Evolutionary conservation across 2,888 invertebrate genomes (phyloP).

Genomic region (Sussaba pulchella): DNA sequence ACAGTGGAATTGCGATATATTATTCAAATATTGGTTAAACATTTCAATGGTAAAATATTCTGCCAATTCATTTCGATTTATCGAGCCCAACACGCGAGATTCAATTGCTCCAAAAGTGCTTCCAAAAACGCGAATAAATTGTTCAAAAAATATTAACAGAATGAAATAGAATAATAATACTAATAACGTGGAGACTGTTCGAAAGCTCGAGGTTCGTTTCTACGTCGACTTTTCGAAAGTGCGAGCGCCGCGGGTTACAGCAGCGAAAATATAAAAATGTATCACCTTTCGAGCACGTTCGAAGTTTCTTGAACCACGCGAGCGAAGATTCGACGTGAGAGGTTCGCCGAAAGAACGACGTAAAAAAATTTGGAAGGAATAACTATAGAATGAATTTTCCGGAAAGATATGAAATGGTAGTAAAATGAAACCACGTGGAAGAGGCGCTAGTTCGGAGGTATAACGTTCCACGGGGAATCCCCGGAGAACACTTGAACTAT

Average conservation of each 20-base stretch:
- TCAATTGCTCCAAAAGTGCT: neutral
- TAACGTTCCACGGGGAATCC: conserved; percentile 27
- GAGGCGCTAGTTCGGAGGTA: conserved; percentile 22
- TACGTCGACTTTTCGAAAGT: no score
- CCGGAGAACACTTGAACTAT: conserved; percentile 45
- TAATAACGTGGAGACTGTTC: no score
- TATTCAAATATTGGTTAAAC: neutral
- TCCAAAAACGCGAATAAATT: no score
- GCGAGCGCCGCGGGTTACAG: no score
- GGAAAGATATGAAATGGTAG: conserved; percentile 28
- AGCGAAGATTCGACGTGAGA: neutral
- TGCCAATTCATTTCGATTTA: neutral
- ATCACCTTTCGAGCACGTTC: neutral
- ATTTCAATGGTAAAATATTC: neutral
- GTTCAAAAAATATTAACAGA: no score
- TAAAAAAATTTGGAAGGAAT: neutral
- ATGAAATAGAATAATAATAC: no score
- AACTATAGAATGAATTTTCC: conserved; percentile 17
- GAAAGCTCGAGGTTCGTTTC: no score
- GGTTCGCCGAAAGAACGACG: neutral
- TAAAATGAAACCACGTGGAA: conserved; percentile 11
- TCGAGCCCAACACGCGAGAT: neutral
- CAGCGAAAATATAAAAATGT: neutral
- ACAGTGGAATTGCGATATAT: neutral
- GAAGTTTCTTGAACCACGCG: neutral